Percentiles rank a stretch among this genome's conserved stretches.
These are phyloP conservation scores for Nannoperca australis DNA, from an alignment of 2,797 vertebrate species.

Conservation along the genomic window DNA sequence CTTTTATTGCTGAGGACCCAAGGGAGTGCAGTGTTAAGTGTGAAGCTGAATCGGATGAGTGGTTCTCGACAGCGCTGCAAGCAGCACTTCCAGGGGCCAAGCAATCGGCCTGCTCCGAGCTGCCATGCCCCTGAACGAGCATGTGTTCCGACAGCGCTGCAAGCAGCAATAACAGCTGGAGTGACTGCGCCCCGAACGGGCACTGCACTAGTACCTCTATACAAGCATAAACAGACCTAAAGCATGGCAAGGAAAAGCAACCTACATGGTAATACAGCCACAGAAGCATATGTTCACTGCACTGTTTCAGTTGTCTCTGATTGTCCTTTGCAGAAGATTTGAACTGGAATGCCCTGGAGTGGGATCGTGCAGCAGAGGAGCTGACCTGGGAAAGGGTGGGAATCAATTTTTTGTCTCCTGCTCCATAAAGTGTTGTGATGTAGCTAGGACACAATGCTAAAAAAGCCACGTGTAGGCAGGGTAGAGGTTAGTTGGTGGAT, in stretches of 20 bases:
- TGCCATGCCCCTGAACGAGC: no score
- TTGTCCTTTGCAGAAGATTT: constrained; percentile 89
- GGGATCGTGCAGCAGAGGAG: constrained; percentile 97
- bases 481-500: not conserved
- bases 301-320: not conserved
- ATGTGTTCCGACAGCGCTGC: no score
- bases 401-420: constrained; percentile 35
- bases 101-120: no score
- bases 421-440: not conserved
- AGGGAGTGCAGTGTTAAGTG: no score
- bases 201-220: not conserved
- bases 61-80: no score
- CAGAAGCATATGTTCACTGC: not conserved
- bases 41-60: no score
- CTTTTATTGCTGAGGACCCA: no score
- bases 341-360: constrained; percentile 99
- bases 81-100: no score
- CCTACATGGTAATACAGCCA: no score
- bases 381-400: constrained; percentile 97
- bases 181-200: no score
- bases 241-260: not conserved
- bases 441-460: not conserved
- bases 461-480: not conserved
- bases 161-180: no score
- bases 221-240: not conserved